Evolutionary conservation across 2,888 invertebrate genomes (phyloP), one percentile per base, ranked within the genome.

Genomic region (Poecilobothrus nobilitatus): DNA sequence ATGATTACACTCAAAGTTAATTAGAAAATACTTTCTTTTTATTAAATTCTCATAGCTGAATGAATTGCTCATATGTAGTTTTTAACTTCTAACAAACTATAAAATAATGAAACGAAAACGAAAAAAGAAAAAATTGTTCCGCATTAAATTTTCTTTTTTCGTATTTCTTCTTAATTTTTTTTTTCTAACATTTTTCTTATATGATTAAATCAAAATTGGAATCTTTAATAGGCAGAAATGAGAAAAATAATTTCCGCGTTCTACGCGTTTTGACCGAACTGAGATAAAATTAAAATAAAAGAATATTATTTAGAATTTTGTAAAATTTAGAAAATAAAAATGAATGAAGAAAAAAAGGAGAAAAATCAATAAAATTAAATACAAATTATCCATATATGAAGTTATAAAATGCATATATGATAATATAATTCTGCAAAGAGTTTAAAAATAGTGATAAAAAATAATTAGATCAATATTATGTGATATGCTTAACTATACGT

Each of bases 171-270:
- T 27, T 27, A 27, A 27, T 27, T 27, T 5, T 27, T n/a, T 53
- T 53, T 53, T n/a, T 18, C 15, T 4, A 53, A 18, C 15, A 41
- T 53, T 53, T n/a, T 53, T 53, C 53, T 41, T 53, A 53, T 53
- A 53, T 53, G 53, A 53, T 53, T 53, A 53, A 53, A 53, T 53
- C 53, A 53, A 53, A 53, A 53, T 53, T 53, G 53, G 53, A 53
- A 53, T 53, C n/a, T 53, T 53, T 53, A 53, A 53, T 53, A 53
- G 53, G 53, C 53, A 53, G 53, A 53, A 53, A 53, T 53, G 53
- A 6, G n/a, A 53, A 53, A 41, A 53, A 53, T 53, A 53, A 53
- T 53, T 53, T 53, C 53, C 53, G 53, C 53, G 53, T 53, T 53
- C 53, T 53, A 53, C 53, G 53, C 18, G 53, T 53, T 53, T 18